These are phyloP conservation scores for Octonoba sinensis DNA, from an alignment of 2,888 invertebrate genomes.

Conservation along the genomic window DNA sequence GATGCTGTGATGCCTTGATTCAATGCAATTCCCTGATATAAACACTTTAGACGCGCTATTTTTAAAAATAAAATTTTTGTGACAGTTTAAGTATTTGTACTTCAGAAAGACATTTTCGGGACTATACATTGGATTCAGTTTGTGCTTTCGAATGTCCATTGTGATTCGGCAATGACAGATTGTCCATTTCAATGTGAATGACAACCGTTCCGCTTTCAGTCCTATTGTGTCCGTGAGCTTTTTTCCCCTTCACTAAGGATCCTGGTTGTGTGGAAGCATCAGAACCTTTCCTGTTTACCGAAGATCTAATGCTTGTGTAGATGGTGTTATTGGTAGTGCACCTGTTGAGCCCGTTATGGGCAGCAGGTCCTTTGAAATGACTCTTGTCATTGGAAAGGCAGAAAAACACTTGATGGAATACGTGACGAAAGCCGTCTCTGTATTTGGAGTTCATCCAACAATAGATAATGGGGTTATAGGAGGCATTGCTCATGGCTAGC, in stretches of 20 bases:
- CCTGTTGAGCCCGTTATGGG: conserved; percentile 67
- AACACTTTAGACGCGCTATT: too few species aligned
- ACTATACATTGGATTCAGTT: too few species aligned
- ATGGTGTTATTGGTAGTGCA: conserved; percentile 35
- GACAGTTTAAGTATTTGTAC: too few species aligned
- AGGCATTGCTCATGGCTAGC: conserved; percentile 76
- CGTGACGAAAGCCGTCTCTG: conserved; percentile 72
- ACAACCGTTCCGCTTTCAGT: conserved; percentile 26
- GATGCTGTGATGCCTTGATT: too few species aligned
- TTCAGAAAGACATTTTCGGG: too few species aligned
- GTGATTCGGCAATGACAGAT: not conserved
- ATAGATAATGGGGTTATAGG: conserved; percentile 90
- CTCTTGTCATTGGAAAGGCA: not conserved
- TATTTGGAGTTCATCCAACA: conserved; percentile 89
- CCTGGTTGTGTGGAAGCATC: conserved; percentile 32
- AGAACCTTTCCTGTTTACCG: conserved; percentile 22
- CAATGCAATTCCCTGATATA: too few species aligned
- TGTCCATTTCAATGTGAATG: not conserved
- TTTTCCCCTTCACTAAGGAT: conserved; percentile 17
- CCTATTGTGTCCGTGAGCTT: conserved; percentile 7
- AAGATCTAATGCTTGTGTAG: conserved; percentile 53
- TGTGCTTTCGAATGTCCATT: not conserved
- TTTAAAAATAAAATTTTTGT: too few species aligned
- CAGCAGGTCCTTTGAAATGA: conserved; percentile 76
- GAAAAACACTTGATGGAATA: conserved; percentile 13